phyloP scores from a whole-genome alignment of 1,140 invertebrate species.

The Drosophila teissieri region DNA sequence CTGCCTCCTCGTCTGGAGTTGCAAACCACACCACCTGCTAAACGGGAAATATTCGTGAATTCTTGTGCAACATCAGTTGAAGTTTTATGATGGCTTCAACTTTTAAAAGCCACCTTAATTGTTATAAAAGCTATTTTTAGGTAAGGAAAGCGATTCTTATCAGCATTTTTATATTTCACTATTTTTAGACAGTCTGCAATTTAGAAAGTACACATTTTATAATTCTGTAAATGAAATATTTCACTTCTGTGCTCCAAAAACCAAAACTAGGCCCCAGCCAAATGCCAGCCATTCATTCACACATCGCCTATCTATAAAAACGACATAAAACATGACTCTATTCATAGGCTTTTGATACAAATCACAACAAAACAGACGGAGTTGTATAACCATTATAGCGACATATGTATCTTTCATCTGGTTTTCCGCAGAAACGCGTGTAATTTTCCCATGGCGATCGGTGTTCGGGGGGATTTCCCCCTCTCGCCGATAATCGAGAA shows the following conservation, averaged over 20 bases:
- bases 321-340: slow-evolving; percentile 13
- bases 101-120: no score
- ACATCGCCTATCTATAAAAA: background rate
- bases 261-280: background rate
- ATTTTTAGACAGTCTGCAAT: no score
- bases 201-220: no score
- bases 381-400: slow-evolving; percentile 35
- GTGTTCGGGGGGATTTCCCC: slow-evolving; percentile 7
- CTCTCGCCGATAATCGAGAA: background rate
- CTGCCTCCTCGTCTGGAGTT: background rate
- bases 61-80: slow-evolving; percentile 7
- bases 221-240: no score
- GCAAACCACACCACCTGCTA: slow-evolving; percentile 7
- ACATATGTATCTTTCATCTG: slow-evolving; percentile 24
- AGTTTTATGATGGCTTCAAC: background rate
- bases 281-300: slow-evolving; percentile 17
- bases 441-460: slow-evolving; percentile 40
- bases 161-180: no score
- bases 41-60: background rate
- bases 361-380: slow-evolving; percentile 12
- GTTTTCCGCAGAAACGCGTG: slow-evolving; percentile 32
- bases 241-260: no score
- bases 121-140: no score
- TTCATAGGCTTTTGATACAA: slow-evolving; percentile 6
- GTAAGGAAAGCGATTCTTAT: no score